Evolutionary conservation across 2,797 vertebrate genomes (phyloP).

Genomic region (Eospalax fontanierii): DNA sequence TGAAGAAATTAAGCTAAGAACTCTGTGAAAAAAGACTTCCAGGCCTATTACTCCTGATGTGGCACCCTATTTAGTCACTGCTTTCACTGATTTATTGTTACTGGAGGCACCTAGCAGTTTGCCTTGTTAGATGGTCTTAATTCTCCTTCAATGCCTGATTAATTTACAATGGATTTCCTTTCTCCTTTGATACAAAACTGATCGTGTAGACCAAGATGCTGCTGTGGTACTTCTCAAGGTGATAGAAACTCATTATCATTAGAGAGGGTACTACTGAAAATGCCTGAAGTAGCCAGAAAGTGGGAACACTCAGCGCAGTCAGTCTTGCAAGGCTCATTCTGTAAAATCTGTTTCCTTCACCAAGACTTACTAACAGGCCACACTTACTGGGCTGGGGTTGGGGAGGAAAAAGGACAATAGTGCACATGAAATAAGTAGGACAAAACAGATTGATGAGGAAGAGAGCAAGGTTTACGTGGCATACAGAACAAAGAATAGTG

Average conservation of each 20-base stretch:
- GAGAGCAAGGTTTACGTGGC: not conserved
- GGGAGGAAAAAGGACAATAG: fast-evolving
- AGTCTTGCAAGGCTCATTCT: not conserved
- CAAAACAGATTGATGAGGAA: not conserved
- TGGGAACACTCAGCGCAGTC: not conserved
- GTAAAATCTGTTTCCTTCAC: not conserved
- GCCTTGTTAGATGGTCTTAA: not conserved
- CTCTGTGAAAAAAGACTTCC: not conserved
- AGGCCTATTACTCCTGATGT: not conserved
- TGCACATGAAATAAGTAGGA: not conserved
- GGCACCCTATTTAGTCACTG: not conserved
- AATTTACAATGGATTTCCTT: constrained; percentile 41
- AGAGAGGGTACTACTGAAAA: not conserved
- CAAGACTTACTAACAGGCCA: not conserved
- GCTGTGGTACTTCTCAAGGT: constrained; percentile 38
- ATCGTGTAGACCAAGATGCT: not conserved
- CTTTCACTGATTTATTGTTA: not conserved
- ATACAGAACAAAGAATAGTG: not conserved
- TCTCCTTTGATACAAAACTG: not conserved
- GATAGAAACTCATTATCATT: constrained; percentile 51
- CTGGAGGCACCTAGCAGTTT: not conserved
- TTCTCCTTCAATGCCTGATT: not conserved
- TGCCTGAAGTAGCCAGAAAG: not conserved
- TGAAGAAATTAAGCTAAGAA: not conserved
- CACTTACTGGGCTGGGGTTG: fast-evolving